These are phyloP conservation scores for Synanceia verrucosa DNA, from an alignment of 2,797 vertebrate genomes.

Conservation along the genomic window DNA sequence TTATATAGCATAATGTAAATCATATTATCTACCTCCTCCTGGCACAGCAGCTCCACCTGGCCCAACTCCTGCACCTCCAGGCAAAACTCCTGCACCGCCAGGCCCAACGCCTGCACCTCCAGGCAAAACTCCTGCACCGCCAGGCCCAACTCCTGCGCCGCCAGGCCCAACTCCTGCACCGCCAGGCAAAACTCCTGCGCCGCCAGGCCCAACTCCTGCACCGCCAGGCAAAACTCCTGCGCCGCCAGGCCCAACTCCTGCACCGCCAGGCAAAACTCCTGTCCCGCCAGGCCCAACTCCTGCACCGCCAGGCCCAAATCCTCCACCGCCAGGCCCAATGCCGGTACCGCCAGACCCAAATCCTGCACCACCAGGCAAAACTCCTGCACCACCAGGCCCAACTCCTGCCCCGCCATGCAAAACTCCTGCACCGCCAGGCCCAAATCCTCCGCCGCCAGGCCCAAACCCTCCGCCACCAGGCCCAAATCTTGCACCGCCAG, in stretches of 20 bases:
- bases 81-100: constrained; percentile 27
- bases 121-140: constrained; percentile 23
- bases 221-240: constrained; percentile 11
- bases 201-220: constrained; percentile 21
- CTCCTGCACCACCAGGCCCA: neutral
- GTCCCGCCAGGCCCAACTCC: constrained; percentile 40
- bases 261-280: constrained; percentile 39
- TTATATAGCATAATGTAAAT: neutral
- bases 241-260: constrained; percentile 37
- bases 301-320: constrained; percentile 29
- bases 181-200: constrained; percentile 30
- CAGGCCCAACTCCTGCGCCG: constrained; percentile 35
- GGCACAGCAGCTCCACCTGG: constrained; percentile 46
- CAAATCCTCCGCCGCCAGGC: no score
- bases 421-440: neutral
- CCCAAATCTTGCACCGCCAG: no score
- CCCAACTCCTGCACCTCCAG: constrained; percentile 18
- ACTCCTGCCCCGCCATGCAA: constrained; percentile 20
- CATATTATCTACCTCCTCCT: constrained; percentile 49
- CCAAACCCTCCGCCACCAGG: no score
- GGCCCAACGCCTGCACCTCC: constrained; percentile 15
- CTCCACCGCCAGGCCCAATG: constrained; percentile 5
- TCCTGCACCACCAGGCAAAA: constrained; percentile 19
- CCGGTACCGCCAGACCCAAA: constrained; percentile 33
- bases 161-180: constrained; percentile 31